Evolutionary conservation across 2,113 vertebrate genomes (phyloP).

Genomic region (Passer domesticus): DNA sequence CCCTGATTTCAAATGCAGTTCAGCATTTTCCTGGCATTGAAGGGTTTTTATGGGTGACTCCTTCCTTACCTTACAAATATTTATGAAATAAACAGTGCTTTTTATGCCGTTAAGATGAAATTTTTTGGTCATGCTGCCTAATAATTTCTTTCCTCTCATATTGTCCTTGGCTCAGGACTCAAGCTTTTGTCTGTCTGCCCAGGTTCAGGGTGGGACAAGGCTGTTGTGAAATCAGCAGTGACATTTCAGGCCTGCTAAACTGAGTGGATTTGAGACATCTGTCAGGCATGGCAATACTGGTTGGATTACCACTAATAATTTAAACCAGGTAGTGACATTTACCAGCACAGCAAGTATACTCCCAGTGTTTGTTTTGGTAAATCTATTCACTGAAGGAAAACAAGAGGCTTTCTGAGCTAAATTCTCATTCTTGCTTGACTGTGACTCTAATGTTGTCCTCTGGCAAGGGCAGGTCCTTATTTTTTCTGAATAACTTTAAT

Average conservation of each 20-base stretch:
- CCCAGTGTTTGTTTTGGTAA: neutral
- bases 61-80: neutral
- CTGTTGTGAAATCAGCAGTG: neutral
- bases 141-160: neutral
- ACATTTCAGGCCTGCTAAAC: neutral
- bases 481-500: neutral
- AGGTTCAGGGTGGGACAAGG: neutral
- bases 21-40: neutral
- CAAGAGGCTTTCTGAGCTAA: neutral
- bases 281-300: neutral
- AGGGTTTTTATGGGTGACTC: neutral
- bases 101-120: neutral
- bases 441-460: neutral
- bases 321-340: slow-evolving; percentile 1
- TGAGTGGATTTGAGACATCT: neutral
- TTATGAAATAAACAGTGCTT: neutral
- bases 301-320: neutral
- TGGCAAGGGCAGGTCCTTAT: neutral
- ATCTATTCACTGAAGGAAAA: neutral
- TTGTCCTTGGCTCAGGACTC: neutral
- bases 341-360: neutral
- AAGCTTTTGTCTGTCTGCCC: neutral
- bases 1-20: neutral
- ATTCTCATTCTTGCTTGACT: neutral
- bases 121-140: neutral